Percentiles rank a stretch among this genome's conserved stretches.
Conservation (phyloP, 2,113 vertebrate genomes). For the Alouatta palliata region DNA sequence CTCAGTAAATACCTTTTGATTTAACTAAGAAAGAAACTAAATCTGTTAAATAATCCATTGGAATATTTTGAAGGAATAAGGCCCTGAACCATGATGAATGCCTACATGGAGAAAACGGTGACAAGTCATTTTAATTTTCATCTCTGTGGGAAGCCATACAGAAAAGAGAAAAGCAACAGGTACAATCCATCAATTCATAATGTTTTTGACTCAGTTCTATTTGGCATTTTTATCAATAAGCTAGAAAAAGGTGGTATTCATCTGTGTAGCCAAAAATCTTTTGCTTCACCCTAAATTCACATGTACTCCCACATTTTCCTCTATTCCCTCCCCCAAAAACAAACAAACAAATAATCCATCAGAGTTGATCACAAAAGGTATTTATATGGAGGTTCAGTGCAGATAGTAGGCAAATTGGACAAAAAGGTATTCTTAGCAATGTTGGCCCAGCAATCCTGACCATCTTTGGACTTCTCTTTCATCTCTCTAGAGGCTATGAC, state of each 20-base stretch:
- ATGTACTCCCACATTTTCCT: not conserved
- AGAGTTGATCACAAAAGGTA: not conserved
- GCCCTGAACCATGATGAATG: not conserved
- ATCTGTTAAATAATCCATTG: not conserved
- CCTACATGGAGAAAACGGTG: not conserved
- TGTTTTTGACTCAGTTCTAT: not conserved
- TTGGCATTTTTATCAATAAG: slow-evolving; percentile 13
- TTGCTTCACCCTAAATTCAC: not conserved
- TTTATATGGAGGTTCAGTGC: not conserved
- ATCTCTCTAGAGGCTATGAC: not conserved
- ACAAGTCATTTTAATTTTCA: slow-evolving; percentile 42
- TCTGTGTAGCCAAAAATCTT: not conserved
- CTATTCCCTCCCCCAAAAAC: fast-evolving
- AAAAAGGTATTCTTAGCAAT: not conserved
- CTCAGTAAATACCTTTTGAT: not conserved
- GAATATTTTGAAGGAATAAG: not conserved
- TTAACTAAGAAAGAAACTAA: not conserved
- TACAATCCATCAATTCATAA: not conserved
- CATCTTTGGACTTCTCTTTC: not conserved
- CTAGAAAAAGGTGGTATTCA: not conserved
- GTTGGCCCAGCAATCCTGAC: not conserved
- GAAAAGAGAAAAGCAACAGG: not conserved
- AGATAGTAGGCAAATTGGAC: not conserved
- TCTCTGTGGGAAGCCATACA: not conserved
- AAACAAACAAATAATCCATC: not conserved